phyloP scores from a whole-genome alignment of 2,888 invertebrate genomes.

The Ethmia dodecea region DNA sequence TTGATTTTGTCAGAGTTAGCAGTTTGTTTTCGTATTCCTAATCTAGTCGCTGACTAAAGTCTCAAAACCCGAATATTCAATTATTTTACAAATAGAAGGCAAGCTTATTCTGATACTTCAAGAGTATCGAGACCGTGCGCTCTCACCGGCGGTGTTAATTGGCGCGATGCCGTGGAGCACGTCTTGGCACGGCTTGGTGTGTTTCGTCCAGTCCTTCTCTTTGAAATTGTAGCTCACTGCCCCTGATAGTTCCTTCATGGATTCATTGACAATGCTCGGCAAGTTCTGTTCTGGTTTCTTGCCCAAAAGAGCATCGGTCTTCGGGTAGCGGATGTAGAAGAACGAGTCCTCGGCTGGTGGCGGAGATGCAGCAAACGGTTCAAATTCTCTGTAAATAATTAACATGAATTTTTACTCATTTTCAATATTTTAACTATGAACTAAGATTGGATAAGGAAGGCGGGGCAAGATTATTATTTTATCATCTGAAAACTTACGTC shows the following conservation, averaged over 20 bases:
- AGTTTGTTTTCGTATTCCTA: too few species aligned
- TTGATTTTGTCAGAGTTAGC: too few species aligned
- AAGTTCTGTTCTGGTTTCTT: conserved; percentile 39
- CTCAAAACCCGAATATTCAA: too few species aligned
- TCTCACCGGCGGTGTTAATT: conserved; percentile 54
- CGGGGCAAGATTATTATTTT: too few species aligned
- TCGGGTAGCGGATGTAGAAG: conserved; percentile 82
- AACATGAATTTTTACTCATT: not conserved
- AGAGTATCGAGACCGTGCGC: too few species aligned
- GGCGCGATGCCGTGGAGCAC: conserved; percentile 72
- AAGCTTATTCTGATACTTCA: too few species aligned
- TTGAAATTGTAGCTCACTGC: conserved; percentile 35
- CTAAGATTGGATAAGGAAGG: too few species aligned
- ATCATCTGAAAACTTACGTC: conserved; percentile 42
- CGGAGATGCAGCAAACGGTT: conserved; percentile 78
- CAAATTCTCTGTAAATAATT: conserved; percentile 58
- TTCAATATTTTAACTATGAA: not conserved
- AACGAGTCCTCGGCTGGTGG: conserved; percentile 86
- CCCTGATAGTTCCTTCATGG: conserved; percentile 38
- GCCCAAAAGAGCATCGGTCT: conserved; percentile 53
- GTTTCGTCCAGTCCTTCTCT: conserved; percentile 79
- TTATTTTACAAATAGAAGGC: too few species aligned
- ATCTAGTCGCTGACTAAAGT: too few species aligned
- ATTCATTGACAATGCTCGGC: conserved; percentile 35
- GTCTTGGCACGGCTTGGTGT: conserved; percentile 83